Base-by-base conservation (phyloP, 2,888 invertebrate species). In the Eumacrocentrus americanus region DNA sequence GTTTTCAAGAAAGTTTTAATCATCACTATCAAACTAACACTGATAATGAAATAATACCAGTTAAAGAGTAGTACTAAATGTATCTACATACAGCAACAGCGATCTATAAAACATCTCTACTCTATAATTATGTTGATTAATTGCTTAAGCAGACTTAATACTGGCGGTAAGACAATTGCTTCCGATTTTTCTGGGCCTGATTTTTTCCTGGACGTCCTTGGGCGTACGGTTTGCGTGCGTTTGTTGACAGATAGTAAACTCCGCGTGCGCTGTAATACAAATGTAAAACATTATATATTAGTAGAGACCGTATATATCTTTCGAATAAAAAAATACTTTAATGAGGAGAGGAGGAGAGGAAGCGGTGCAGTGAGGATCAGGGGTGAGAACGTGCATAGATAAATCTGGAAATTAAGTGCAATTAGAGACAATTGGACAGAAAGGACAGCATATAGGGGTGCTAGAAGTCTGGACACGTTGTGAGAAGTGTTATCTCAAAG, bases 221-320 rank as follows among this genome's bases (percentile, higher is more conserved):
- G n/a, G 93, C 92, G 81, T 90, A 94, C 1, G 94, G 94, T 62
- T 89, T 90, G 74, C 88, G 88, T 2, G 89, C 89, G 81, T 92
- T 92, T 53, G 93, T 94, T 59, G 90, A 89, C n/a, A 94, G 90
- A 79, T 94, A 94, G 77, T 89, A 94, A 12, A 90, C 87, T n/a
- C 94, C 94, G 72, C 93, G 84, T 12, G 92, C 91, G 71, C 93
- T 94, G n/a, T n/a, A n/a, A n/a, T n/a, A n/a, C n/a, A n/a, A n/a
- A n/a, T n/a, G n/a, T n/a, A n/a, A n/a, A n/a, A n/a, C n/a, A n/a
- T n/a, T n/a, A n/a, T n/a, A n/a, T n/a, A n/a, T n/a, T n/a, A n/a
- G n/a, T n/a, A n/a, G n/a, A n/a, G n/a, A n/a, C n/a, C n/a, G n/a
- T n/a, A n/a, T n/a, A n/a, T n/a, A n/a, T n/a, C n/a, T n/a, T n/a